Evolutionary conservation across 2,888 invertebrate genomes (phyloP), one percentile per base, ranked within the genome.

Genomic region (Hydropsyche betteni): DNA sequence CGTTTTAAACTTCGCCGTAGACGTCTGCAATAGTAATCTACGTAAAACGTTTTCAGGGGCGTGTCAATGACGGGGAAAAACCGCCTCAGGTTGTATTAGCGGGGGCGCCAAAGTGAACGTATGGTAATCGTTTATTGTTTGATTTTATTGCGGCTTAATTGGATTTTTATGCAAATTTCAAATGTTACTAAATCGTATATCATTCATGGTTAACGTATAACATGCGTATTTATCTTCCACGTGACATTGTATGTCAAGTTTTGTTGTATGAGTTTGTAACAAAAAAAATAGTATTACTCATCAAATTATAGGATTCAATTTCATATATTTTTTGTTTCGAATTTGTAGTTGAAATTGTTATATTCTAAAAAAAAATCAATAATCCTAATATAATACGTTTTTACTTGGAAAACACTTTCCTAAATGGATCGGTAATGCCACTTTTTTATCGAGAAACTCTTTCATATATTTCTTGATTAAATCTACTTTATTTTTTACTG

Each of bases 111-210:
- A 53, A 53, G 7, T 7, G 12, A 24, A 12, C 12, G 8, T 24
- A 16, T 53, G 14, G 58, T 16, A 58, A 58, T 24, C 58, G 58
- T 58, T 58, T 24, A 24, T 53, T 53, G 53, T 58, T 58, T 58
- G 58, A 58, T 58, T 58, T 8, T 58, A 58, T 53, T 53, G 53
- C 53, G 8, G 10, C 58, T 58, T 58, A 58, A 58, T 58, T 58
- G 58, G 58, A 16, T 14, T 58, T 58, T 58, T 58, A 58, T 58
- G 58, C 58, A 58, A 58, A 58, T 58, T 16, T 4, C 8, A 58
- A 14, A 24, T 24, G 58, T 58, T 58, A 16, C 24, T 24, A 53
- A 53, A 53, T 53, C 53, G 16, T 53, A 53, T n/a, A 53, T 14
- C 16, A 53, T 53, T 7, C 16, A 53, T 53, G 12, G n/a, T 5